These are phyloP conservation scores for Scolopax mira DNA, from an alignment of 2,113 vertebrate genomes.

Conservation along the genomic window DNA sequence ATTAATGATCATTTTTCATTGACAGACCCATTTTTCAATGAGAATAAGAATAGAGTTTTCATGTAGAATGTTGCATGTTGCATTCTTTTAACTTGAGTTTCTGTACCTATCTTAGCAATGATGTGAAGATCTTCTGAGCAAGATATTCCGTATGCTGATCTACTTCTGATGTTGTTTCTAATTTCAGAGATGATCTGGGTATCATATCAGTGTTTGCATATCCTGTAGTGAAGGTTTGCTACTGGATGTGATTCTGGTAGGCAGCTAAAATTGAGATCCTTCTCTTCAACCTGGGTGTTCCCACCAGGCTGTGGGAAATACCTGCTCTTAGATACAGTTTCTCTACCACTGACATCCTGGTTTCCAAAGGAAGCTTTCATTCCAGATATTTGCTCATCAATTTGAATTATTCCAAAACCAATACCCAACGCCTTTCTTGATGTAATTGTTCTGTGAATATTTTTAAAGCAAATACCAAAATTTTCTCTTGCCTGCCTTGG, in stretches of 20 bases:
- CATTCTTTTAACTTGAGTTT: neutral
- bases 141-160: neutral
- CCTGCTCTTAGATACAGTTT: neutral
- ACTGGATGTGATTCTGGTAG: neutral
- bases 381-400: neutral
- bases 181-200: neutral
- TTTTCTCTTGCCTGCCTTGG: slow-evolving; percentile 2
- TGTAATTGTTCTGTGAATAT: neutral
- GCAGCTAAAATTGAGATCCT: neutral
- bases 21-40: neutral
- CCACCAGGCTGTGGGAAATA: neutral
- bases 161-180: neutral
- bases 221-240: neutral
- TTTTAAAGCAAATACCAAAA: slow-evolving; percentile 21
- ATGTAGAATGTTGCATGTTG: neutral
- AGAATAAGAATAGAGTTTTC: neutral
- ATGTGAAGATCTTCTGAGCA: neutral
- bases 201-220: neutral
- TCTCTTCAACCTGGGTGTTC: neutral
- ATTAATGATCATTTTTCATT: neutral
- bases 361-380: slow-evolving; percentile 1
- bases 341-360: neutral
- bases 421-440: neutral
- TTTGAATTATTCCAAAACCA: neutral
- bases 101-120: neutral